Conservation (phyloP, 2,888 invertebrate species). For the Rotaria sp. region DNA sequence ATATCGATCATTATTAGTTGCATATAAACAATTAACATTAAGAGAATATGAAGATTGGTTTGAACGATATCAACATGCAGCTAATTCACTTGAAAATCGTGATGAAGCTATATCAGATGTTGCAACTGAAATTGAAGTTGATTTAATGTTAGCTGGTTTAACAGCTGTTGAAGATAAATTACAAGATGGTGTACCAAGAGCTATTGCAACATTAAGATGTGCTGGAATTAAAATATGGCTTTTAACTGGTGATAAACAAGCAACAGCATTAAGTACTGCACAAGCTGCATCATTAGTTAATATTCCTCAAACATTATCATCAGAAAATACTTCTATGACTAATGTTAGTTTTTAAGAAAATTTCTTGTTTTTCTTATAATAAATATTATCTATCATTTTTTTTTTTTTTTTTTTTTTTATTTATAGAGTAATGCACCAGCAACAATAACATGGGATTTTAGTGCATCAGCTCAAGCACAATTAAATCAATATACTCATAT, state of each 20-base stretch:
- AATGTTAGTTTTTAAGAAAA: background rate
- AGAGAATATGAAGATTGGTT: background rate
- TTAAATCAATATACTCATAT: background rate
- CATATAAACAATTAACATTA: background rate
- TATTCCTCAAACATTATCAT: background rate
- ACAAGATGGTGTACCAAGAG: conserved; percentile 87
- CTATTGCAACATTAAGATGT: conserved; percentile 83
- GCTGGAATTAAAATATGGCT: conserved; percentile 99
- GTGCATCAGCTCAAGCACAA: background rate
- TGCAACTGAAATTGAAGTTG: conserved; percentile 92
- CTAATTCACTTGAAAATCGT: conserved; percentile 65
- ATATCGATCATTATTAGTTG: background rate
- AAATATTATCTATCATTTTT: too few relatives aligned
- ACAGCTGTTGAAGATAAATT: conserved; percentile 98
- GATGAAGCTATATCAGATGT: conserved; percentile 83
- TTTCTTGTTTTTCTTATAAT: too few relatives aligned
- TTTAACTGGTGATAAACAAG: conserved; percentile 82
- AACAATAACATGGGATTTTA: background rate
- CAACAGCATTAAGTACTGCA: background rate
- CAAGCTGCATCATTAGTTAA: background rate
- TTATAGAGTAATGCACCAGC: background rate
- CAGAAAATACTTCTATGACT: background rate
- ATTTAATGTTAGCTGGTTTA: conserved; percentile 79
- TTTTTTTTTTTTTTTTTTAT: too few relatives aligned
- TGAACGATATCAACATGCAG: background rate